Evolutionary conservation across 2,113 vertebrate species (phyloP).

Genomic region (Mesocricetus auratus): DNA sequence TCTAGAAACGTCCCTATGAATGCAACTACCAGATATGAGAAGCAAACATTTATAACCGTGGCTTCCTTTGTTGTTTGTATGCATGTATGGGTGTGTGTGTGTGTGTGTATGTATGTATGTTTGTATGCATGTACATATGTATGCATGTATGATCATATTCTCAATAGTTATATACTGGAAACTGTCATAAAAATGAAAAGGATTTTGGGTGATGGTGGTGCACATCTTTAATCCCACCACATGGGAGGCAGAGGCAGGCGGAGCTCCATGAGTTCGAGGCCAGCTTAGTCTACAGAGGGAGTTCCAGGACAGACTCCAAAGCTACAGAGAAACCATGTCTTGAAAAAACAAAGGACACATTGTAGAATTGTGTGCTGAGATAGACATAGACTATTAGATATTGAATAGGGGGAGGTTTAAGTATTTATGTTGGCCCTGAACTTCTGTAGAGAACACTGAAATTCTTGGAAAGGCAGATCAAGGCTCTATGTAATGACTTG

Average conservation of each 20-base stretch:
- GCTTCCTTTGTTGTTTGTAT: neutral
- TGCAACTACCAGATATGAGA: neutral
- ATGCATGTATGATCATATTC: neutral
- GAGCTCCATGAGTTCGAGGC: too few species aligned
- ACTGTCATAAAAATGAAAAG: neutral
- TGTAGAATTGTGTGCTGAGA: neutral
- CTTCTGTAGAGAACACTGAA: neutral
- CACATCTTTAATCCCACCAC: too few species aligned
- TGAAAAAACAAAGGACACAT: neutral
- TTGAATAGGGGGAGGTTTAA: neutral
- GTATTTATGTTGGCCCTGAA: neutral
- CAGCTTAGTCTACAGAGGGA: too few species aligned
- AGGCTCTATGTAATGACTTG: neutral
- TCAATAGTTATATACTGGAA: neutral
- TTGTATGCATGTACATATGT: neutral
- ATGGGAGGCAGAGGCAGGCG: too few species aligned
- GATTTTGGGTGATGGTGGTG: too few species aligned
- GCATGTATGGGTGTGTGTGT: neutral
- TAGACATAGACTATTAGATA: neutral
- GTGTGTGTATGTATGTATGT: neutral
- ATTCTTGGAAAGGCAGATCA: neutral
- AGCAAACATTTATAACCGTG: neutral
- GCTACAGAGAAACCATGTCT: too few species aligned
- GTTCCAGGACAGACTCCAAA: too few species aligned
- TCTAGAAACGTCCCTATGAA: neutral